These are phyloP conservation scores for Acanthiza pusilla DNA, from an alignment of 2,797 vertebrate species.

Conservation along the genomic window DNA sequence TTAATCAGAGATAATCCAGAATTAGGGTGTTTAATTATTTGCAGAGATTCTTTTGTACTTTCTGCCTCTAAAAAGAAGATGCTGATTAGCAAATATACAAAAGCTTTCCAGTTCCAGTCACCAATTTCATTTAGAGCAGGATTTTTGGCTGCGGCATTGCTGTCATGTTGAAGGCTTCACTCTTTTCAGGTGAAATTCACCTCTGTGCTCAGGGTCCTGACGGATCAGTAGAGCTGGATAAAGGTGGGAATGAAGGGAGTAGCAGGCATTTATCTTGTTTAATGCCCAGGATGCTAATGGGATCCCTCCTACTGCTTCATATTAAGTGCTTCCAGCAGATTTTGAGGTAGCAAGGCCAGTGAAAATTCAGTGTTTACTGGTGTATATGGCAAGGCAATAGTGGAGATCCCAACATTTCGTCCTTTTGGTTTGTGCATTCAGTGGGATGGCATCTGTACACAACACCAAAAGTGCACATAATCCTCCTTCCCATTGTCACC, in stretches of 20 bases:
- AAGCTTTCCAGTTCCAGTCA: slow-evolving; percentile 37
- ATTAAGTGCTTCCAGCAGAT: background rate
- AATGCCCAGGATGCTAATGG: background rate
- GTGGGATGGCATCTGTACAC: background rate
- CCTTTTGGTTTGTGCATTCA: background rate
- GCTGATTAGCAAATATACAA: slow-evolving; percentile 53
- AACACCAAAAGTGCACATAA: background rate
- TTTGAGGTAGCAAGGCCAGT: background rate
- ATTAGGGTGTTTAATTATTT: slow-evolving; percentile 65
- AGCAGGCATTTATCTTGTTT: background rate
- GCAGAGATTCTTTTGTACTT: slow-evolving; percentile 53
- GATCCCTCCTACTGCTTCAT: background rate
- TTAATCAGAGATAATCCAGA: slow-evolving; percentile 64
- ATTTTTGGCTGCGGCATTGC: background rate
- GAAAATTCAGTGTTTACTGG: background rate
- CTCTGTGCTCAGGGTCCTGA: background rate
- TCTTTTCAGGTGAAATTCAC: background rate
- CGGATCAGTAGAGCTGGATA: background rate
- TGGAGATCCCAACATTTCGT: background rate
- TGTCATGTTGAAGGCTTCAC: background rate
- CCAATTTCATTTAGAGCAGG: background rate
- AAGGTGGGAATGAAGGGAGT: background rate
- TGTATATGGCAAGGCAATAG: background rate
- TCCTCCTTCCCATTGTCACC: background rate
- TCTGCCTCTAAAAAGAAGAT: slow-evolving; percentile 44